A percentile compares a stretch with the other conserved stretches of the same genome.
phyloP scores from a whole-genome alignment of 1,140 invertebrate genomes.

The Drosophila sproati region DNA sequence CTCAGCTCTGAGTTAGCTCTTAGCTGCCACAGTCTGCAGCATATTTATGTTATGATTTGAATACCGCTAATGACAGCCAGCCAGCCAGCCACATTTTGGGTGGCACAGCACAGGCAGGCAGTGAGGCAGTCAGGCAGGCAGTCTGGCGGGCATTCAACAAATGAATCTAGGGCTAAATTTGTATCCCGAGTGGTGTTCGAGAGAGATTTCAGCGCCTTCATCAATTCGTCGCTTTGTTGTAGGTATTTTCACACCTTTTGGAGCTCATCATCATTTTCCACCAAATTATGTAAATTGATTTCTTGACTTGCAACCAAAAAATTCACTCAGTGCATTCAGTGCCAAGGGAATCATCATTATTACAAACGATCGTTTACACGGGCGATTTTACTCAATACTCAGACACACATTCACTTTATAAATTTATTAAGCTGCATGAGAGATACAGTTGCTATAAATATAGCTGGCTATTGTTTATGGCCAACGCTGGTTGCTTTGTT shows the following conservation, averaged over 20 bases:
- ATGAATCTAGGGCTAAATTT: background rate
- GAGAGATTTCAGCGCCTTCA: conserved; percentile 50
- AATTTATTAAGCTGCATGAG: conserved; percentile 53
- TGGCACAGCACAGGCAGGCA: conserved; percentile 36
- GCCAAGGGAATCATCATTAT: conserved; percentile 49
- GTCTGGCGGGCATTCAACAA: background rate
- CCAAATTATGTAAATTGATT: conserved; percentile 49
- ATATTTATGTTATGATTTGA: conserved; percentile 84
- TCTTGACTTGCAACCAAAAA: conserved; percentile 28
- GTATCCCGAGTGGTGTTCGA: conserved; percentile 10
- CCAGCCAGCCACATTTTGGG: conserved; percentile 46
- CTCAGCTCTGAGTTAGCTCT: conserved; percentile 1
- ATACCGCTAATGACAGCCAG: conserved; percentile 79
- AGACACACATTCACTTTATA: conserved; percentile 30
- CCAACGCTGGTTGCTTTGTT: background rate
- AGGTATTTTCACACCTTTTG: conserved; percentile 79
- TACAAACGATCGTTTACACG: conserved; percentile 48
- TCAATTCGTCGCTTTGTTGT: conserved; percentile 63
- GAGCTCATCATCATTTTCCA: conserved; percentile 36
- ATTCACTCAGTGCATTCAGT: conserved; percentile 3
- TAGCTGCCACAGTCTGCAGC: conserved; percentile 28
- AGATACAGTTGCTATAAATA: conserved; percentile 47
- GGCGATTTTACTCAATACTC: background rate
- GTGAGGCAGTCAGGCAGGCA: too few species aligned
- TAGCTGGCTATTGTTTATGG: conserved; percentile 49